phyloP scores from a whole-genome alignment of 2,888 invertebrate genomes.

The Unio pictorum region DNA sequence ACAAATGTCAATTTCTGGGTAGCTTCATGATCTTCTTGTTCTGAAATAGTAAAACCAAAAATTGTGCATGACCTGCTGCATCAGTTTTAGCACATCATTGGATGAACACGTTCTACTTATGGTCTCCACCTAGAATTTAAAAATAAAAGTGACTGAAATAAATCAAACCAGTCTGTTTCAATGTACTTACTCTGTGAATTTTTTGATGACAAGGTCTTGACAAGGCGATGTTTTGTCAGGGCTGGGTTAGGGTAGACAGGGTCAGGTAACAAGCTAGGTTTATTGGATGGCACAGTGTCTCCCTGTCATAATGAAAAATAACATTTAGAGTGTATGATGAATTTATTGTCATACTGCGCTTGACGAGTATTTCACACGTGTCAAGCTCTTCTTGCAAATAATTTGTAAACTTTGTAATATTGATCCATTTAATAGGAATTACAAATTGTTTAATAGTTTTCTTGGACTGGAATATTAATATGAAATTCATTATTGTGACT shows the following conservation, averaged over 20 bases:
- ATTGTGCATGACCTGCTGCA: too few species aligned
- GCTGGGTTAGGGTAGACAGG: conserved; percentile 56
- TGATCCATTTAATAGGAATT: too few species aligned
- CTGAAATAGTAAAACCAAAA: too few species aligned
- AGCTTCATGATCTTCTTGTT: neutral
- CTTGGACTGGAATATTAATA: too few species aligned
- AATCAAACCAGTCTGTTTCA: neutral
- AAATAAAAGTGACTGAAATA: neutral
- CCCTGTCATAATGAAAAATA: conserved; percentile 31
- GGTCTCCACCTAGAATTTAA: neutral
- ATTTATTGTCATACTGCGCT: too few species aligned
- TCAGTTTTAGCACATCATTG: too few species aligned
- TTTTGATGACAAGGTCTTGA: conserved; percentile 47
- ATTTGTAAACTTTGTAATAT: too few species aligned
- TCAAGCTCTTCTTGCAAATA: too few species aligned
- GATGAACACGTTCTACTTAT: neutral
- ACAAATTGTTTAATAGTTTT: too few species aligned
- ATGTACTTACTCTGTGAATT: conserved; percentile 56
- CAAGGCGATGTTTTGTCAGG: conserved; percentile 53
- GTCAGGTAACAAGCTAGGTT: conserved; percentile 57
- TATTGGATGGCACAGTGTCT: conserved; percentile 42
- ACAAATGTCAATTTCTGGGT: neutral
- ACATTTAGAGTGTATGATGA: conserved; percentile 2
- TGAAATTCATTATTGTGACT: too few species aligned
- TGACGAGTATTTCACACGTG: too few species aligned